Evolutionary conservation across 2,797 vertebrate species (phyloP).

Genomic region (Aulostomus chinensis): DNA sequence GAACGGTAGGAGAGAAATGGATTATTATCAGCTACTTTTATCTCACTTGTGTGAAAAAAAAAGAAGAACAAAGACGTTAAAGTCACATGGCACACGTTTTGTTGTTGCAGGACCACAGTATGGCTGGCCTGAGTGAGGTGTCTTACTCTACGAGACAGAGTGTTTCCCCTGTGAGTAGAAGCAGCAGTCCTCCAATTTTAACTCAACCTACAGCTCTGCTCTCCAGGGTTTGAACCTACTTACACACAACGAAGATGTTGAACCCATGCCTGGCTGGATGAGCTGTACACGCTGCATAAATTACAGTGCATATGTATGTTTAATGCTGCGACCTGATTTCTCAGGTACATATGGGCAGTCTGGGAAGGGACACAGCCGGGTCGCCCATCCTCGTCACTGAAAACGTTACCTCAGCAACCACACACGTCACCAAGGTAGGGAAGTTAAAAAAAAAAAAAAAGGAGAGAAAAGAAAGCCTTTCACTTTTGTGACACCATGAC

Average conservation of each 20-base stretch:
- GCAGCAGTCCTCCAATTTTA: constrained; percentile 27
- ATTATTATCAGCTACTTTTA: no score
- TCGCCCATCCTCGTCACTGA: constrained; percentile 83
- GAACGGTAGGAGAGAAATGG: no score
- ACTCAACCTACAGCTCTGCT: constrained; percentile 29
- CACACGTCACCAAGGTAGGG: constrained; percentile 96
- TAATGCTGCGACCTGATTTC: constrained; percentile 2
- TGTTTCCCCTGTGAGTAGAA: constrained; percentile 80
- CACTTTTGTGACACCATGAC: no score
- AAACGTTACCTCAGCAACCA: constrained; percentile 97
- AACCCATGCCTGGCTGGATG: no score
- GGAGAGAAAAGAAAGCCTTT: no score
- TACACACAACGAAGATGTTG: no score
- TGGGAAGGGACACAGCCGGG: constrained; percentile 74
- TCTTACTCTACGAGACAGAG: constrained; percentile 76
- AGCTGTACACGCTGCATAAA: no score
- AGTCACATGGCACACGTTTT: no score
- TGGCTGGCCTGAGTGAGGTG: constrained; percentile 70
- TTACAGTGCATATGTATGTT: background rate
- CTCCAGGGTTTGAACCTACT: constrained; percentile 43
- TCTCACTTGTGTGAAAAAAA: no score
- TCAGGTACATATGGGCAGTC: constrained; percentile 77
- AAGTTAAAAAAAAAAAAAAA: background rate
- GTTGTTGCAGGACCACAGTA: constrained; percentile 76
- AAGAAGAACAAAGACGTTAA: no score